A percentile compares a stretch with the other conserved stretches of the same genome.
Conservation (phyloP, 2,888 invertebrate species). For the Cynaeus angustus region DNA sequence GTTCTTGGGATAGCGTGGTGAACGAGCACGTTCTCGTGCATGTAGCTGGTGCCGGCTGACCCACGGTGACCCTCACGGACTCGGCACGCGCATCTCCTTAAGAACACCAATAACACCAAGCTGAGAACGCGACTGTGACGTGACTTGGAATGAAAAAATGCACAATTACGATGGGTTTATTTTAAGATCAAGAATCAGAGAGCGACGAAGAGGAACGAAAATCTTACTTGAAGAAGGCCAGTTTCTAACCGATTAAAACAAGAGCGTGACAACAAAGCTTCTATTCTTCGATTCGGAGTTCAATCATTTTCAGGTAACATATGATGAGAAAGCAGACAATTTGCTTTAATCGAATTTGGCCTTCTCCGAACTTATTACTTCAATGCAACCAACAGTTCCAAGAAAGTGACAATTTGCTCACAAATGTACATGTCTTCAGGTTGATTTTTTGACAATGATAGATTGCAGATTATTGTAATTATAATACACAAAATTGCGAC, state of each 20-base stretch:
- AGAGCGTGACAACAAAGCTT: no score
- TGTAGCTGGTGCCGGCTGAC: constrained; percentile 58
- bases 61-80: constrained; percentile 60
- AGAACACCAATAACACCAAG: constrained; percentile 29
- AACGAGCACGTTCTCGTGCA: constrained; percentile 42
- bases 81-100: constrained; percentile 59
- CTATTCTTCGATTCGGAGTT: no score
- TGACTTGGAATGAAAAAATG: constrained; percentile 24
- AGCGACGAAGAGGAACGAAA: neutral
- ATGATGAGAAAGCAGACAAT: no score
- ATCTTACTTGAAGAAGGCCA: neutral
- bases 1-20: constrained; percentile 33
- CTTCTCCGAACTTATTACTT: no score
- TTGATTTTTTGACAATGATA: no score
- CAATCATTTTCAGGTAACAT: neutral
- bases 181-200: neutral
- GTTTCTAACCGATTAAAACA: no score
- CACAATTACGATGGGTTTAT: neutral
- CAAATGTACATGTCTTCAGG: no score
- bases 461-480: no score
- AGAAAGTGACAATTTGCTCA: no score
- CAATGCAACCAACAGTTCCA: no score
- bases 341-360: no score
- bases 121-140: constrained; percentile 29
- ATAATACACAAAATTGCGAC: no score